Evolutionary conservation across 2,888 invertebrate genomes (phyloP), one percentile per base, ranked within the genome.

Genomic region (Fragum whitleyi): DNA sequence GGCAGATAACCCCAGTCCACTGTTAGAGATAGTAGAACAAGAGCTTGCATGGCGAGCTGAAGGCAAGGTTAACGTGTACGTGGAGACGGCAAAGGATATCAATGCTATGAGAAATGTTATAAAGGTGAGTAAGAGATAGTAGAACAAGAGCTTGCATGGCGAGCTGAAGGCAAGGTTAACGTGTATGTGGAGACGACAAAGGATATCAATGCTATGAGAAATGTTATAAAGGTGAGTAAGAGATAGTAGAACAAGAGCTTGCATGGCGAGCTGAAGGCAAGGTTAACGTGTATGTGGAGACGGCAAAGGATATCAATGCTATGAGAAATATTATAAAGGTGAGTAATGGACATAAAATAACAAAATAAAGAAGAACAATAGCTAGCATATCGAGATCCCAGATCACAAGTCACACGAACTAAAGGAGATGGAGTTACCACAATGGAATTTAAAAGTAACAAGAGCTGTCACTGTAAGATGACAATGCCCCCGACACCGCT

Each of bases 21-120:
- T 89, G 29, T 69, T 89, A 28, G 89, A 90, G 62, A 78, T 90
- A 11, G 83, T 88, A 1, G 86, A 88, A 74, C 89, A 89, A 68
- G 86, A 88, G 55, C 68, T 88, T 57, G 89, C 90, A 19, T 83
- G 86, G 79, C 70, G 84, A 28, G 89, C 89, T 3, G 79, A 59
- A 28, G 90, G 89, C 1, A 81, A 80, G 57, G 90, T 87, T 21
- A 67, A 75, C 16, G 86, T 89, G 23, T 89, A 77, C 72, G 75
- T 90, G 14, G 89, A 90, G 47, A 57, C 51, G 16, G 69, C 74
- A 0, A 75, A 74, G 29, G 85, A 85, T 51, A 51, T 82, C 29
- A 78, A 62, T 29, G 79, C 82, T 0, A 73, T 79, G 29, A 67
- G 76, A 55, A 82, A 82, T n/a, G 77, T 70, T 14, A 61, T 79